Conservation (phyloP, 2,888 invertebrate species). For the Eristalis intricaria region DNA sequence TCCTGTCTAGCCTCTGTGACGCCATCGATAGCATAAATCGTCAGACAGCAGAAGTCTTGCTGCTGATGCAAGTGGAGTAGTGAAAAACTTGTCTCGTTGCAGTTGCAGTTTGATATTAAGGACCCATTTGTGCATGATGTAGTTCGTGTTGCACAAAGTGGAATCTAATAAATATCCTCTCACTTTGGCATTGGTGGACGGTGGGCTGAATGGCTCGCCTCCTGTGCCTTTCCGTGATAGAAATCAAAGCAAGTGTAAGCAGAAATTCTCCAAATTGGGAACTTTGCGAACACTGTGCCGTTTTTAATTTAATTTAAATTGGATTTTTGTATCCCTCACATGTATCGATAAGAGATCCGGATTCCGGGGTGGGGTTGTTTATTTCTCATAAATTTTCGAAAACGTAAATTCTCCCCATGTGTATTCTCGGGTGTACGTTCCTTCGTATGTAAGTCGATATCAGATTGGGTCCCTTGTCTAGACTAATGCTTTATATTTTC, state of each 20-base stretch:
- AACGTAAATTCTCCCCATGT: conserved; percentile 20
- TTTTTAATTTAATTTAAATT: conserved; percentile 53
- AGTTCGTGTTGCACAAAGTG: conserved; percentile 21
- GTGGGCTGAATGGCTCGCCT: neutral
- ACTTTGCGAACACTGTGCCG: conserved; percentile 11
- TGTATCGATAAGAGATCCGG: conserved; percentile 44
- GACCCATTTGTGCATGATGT: neutral
- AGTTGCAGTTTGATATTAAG: conserved; percentile 39
- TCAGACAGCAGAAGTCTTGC: conserved; percentile 28
- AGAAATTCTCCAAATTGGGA: conserved; percentile 22
- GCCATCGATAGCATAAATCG: conserved; percentile 67
- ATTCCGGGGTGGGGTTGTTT: conserved; percentile 36
- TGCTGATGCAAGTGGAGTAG: conserved; percentile 7
- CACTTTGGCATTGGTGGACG: neutral
- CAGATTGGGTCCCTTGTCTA: conserved; percentile 55
- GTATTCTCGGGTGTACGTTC: neutral
- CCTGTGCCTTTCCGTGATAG: conserved; percentile 35
- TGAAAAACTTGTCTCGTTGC: conserved; percentile 30
- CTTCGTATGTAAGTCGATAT: conserved; percentile 46
- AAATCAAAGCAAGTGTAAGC: conserved; percentile 39
- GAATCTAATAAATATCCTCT: conserved; percentile 21
- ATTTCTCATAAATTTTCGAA: conserved; percentile 59
- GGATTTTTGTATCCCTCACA: conserved; percentile 59
- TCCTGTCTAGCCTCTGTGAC: conserved; percentile 60
- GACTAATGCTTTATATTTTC: conserved; percentile 48